Percentiles rank a stretch among this genome's conserved stretches.
These are phyloP conservation scores for Phaetusa simplex DNA, from an alignment of 2,113 vertebrate genomes.

Conservation along the genomic window DNA sequence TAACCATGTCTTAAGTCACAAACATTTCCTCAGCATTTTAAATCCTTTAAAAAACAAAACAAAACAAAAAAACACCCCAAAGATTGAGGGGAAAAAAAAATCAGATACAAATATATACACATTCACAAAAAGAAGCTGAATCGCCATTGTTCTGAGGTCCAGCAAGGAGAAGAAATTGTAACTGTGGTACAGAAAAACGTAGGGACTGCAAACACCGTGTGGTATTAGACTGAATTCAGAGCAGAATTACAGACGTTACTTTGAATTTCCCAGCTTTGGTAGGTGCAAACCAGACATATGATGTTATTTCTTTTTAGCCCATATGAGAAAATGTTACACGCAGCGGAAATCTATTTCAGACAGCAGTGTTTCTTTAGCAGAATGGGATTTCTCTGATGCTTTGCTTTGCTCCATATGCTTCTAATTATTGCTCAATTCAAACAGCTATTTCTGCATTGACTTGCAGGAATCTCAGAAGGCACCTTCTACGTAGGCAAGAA, in stretches of 20 bases:
- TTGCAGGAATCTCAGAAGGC: constrained; percentile 65
- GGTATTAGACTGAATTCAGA: not conserved
- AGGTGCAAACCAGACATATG: constrained; percentile 46
- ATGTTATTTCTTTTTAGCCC: constrained; percentile 45
- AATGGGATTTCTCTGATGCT: constrained; percentile 67
- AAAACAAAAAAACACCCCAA: not conserved
- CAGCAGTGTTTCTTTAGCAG: constrained; percentile 54
- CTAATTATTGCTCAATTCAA: constrained; percentile 67
- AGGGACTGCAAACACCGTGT: not conserved
- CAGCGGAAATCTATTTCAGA: constrained; percentile 60
- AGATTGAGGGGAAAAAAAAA: not conserved
- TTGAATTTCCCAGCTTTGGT: constrained; percentile 39
- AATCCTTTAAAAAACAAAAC: not conserved
- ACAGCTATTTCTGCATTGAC: constrained; percentile 64
- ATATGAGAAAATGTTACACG: constrained; percentile 51
- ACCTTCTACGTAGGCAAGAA: constrained; percentile 16
- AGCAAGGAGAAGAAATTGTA: not conserved
- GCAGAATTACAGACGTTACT: not conserved
- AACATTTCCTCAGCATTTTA: not conserved
- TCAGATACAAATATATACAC: not conserved
- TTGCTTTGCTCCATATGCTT: constrained; percentile 58
- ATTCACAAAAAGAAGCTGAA: not conserved
- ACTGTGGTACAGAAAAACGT: not conserved
- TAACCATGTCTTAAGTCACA: not conserved
- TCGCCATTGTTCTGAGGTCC: not conserved